A percentile compares a stretch with the other conserved stretches of the same genome.
phyloP scores from a whole-genome alignment of 2,113 vertebrate species.

The Brachypteracias leptosomus region DNA sequence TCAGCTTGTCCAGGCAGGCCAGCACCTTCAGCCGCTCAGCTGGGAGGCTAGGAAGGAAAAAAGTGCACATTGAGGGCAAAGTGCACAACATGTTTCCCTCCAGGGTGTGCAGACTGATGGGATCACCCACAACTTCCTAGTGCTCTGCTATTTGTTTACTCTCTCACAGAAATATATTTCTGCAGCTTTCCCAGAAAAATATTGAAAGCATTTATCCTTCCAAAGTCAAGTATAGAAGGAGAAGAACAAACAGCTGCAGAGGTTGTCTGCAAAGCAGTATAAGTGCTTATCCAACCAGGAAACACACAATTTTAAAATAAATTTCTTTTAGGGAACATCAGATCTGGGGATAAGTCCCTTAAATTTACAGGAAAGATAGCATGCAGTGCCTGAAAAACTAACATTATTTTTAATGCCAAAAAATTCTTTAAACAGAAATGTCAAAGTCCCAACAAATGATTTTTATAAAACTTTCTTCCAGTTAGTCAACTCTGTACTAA shows the following conservation, averaged over 20 bases:
- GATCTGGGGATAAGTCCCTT: neutral
- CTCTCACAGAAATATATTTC: neutral
- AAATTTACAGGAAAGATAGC: neutral
- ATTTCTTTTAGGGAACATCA: neutral
- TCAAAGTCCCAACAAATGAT: neutral
- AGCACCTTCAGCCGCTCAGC: conserved; percentile 72
- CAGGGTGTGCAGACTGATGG: neutral
- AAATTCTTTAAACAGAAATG: neutral
- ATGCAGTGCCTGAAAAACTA: neutral
- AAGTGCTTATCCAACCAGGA: neutral
- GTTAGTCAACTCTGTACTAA: neutral
- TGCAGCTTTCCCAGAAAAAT: neutral
- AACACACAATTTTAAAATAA: neutral
- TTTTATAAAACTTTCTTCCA: neutral
- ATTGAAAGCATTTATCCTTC: neutral
- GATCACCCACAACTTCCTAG: neutral
- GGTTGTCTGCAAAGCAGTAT: neutral
- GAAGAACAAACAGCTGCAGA: neutral
- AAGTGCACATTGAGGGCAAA: neutral
- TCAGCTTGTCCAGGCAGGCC: conserved; percentile 68
- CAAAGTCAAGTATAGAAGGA: neutral
- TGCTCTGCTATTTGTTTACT: neutral
- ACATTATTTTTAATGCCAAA: neutral
- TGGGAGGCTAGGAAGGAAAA: conserved; percentile 65
- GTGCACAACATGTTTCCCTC: neutral